Percentiles rank a stretch among this genome's conserved stretches.
Evolutionary conservation across 2,888 invertebrate species (phyloP).

Genomic region (Lithophane ornitopus): DNA sequence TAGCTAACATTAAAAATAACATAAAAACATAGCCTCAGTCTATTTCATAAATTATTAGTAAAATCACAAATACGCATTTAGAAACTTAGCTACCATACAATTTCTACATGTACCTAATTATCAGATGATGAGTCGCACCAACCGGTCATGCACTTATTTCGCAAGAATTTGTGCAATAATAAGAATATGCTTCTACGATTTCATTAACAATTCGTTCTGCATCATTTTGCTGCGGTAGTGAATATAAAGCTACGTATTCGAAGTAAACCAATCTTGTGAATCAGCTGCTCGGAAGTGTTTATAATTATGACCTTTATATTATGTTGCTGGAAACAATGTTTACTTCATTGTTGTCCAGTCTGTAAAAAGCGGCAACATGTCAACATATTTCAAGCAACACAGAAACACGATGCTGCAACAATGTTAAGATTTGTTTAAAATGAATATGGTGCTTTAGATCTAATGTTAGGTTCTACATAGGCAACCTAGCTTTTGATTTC

Average conservation of each 20-base stretch:
- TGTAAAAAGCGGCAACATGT: not conserved
- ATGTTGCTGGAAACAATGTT: not conserved
- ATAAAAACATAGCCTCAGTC: conserved; percentile 49
- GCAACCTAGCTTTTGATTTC: conserved; percentile 5
- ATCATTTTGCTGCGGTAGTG: not conserved
- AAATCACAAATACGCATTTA: conserved; percentile 33
- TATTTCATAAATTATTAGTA: conserved; percentile 34
- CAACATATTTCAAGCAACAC: not conserved
- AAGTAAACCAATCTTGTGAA: not conserved
- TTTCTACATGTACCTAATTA: conserved; percentile 1
- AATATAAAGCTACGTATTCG: not conserved
- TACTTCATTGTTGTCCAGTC: not conserved
- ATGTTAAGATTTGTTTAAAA: conserved; percentile 13
- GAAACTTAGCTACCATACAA: conserved; percentile 7
- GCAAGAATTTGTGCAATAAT: not conserved
- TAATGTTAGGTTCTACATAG: not conserved
- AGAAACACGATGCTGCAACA: not conserved
- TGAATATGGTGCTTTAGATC: conserved; percentile 2
- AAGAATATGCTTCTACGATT: not conserved
- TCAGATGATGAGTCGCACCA: not conserved
- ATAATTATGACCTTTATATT: not conserved
- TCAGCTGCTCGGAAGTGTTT: not conserved
- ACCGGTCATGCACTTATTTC: not conserved
- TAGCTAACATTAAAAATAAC: conserved; percentile 48
- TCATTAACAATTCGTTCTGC: not conserved